Conservation (phyloP, 2,888 invertebrate species). For the Aphodius granarius region DNA sequence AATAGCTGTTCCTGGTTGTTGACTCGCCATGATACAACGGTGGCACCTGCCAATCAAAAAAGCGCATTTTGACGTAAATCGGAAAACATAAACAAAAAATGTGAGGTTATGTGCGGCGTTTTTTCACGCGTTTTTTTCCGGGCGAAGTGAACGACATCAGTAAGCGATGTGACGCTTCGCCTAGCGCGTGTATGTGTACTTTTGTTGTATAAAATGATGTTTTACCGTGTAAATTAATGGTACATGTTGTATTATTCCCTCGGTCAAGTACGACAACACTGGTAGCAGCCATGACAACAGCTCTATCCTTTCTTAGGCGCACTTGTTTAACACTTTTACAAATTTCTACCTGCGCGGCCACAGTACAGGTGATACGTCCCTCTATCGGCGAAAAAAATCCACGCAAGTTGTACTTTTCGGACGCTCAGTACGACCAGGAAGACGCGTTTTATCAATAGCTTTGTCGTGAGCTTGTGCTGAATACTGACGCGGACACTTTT, state of each 20-base stretch:
- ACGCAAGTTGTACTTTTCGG: slow-evolving; percentile 16
- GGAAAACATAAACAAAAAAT: slow-evolving; percentile 34
- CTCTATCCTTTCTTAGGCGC: slow-evolving; percentile 41
- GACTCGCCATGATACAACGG: slow-evolving; percentile 94
- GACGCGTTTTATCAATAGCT: slow-evolving; percentile 9
- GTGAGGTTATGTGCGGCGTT: slow-evolving; percentile 36
- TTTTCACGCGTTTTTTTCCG: slow-evolving; percentile 24
- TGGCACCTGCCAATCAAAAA: slow-evolving; percentile 70
- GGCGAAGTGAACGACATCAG: not conserved
- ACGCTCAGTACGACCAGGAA: not conserved
- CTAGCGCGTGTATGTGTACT: not conserved
- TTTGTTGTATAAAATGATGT: slow-evolving; percentile 33
- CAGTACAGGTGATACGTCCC: slow-evolving; percentile 49
- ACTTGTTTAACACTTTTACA: slow-evolving; percentile 45
- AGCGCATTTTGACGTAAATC: slow-evolving; percentile 10
- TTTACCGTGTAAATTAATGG: slow-evolving; percentile 95
- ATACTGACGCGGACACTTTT: slow-evolving; percentile 52
- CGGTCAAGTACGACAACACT: slow-evolving; percentile 94
- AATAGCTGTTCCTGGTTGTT: slow-evolving; percentile 96
- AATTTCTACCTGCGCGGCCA: slow-evolving; percentile 49
- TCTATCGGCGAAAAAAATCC: slow-evolving; percentile 44
- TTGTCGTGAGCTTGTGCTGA: slow-evolving; percentile 24
- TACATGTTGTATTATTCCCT: slow-evolving; percentile 95
- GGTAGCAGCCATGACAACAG: slow-evolving; percentile 69
- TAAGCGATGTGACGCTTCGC: not conserved